Evolutionary conservation across 1,140 invertebrate species (phyloP), one percentile per base, ranked within the genome.

Genomic region (Pissodes strobi): DNA sequence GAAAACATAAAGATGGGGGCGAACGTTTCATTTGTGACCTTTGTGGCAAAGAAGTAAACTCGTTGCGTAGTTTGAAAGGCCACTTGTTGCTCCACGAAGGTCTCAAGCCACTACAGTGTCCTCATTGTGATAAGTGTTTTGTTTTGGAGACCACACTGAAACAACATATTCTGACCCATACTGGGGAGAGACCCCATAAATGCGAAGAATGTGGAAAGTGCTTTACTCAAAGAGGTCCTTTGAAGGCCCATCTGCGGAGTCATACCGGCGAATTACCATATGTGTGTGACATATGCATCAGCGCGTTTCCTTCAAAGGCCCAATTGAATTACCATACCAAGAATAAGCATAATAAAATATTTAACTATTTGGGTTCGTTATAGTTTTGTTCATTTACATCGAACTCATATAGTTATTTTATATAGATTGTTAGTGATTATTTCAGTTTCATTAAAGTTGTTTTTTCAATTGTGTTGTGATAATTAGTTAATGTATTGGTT

Each of bases 181-280:
- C 85, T 0, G 86, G 88, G 1, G 89, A 92, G 72, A 88, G 90
- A 69, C 91, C 90, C 0, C 92, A 90, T 73, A 83, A 83, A 19
- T 92, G 90, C 77, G 84, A 86, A 51, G 82, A 85, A 57, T 94
- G 91, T 78, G 85, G 84, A 4, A 80, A 88, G 53, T 83, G 86
- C 61, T 92, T 91, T 73, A 88, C 89, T n/a, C 81, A 87, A 71
- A 86, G 86, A 48, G 78, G 72, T 4, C 74, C 73, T 10, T 67
- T 75, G 27, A 78, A 68, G 21, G 69, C 71, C 1, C 77, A 76
- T 61, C 82, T 89, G 57, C 76, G 90, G 64, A 89, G 86, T n/a
- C 90, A 92, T 69, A 91, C 89, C 0, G 87, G 87, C 0, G 86
- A 88, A 67, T 76, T 84, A 52, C 88, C 87, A 0, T 89, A 88